Evolutionary conservation across 2,113 vertebrate genomes (phyloP).

Genomic region (Oenanthe melanoleuca): DNA sequence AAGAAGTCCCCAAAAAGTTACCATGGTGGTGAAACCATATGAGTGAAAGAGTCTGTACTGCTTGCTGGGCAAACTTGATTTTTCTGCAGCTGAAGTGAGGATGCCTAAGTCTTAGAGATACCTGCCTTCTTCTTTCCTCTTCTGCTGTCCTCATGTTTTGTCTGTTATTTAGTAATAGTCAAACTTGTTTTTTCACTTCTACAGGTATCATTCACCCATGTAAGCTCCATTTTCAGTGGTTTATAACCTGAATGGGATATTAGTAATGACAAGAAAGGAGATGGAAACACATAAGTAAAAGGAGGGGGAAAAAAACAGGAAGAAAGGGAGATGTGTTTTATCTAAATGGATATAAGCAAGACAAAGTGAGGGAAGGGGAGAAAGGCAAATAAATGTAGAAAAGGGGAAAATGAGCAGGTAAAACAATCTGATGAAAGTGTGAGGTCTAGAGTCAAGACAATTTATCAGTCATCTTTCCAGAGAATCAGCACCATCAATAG

Average conservation of each 20-base stretch:
- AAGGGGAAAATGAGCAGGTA: background rate
- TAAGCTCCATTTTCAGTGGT: background rate
- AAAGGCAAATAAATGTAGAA: background rate
- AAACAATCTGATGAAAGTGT: background rate
- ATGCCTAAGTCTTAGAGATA: background rate
- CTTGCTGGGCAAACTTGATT: background rate
- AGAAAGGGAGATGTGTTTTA: background rate
- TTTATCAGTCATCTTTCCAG: background rate
- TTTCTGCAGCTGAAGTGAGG: background rate
- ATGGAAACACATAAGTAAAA: background rate
- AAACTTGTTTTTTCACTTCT: background rate
- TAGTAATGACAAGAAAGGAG: background rate
- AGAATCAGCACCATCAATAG: background rate
- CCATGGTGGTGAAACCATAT: accelerated
- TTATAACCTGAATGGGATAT: background rate
- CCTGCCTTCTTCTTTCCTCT: background rate
- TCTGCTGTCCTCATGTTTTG: background rate
- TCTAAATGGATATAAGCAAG: background rate
- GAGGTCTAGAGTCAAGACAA: background rate
- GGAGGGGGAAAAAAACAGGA: background rate
- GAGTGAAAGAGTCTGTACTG: background rate
- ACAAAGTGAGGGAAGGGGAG: background rate
- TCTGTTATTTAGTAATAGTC: background rate
- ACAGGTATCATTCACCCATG: background rate
- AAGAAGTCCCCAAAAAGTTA: background rate